Evolutionary conservation across 2,113 vertebrate species (phyloP), one percentile per base, ranked within the genome.

Genomic region (Aptenodytes forsteri): DNA sequence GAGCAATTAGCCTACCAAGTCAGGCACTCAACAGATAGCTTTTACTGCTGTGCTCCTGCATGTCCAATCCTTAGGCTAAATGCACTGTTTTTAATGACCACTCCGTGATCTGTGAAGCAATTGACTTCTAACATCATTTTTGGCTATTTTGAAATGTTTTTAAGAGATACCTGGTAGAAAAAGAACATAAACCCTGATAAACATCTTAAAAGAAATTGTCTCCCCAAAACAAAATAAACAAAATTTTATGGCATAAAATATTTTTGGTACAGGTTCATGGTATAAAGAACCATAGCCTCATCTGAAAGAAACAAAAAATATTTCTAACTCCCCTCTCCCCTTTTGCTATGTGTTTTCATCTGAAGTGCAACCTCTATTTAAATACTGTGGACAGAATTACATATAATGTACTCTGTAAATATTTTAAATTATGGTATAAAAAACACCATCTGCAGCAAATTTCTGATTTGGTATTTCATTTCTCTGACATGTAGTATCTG

Each of bases 1-100:
- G 46, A 89, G 58, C 55, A 93, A 96, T 97, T 90, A 96, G 49
- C 79, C 77, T 26, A 47, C 7, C 27, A 87, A 89, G 54, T 71
- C 79, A 89, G 94, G 83, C n/a, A 91, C 75, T 85, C 94, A 87
- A 90, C 83, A 95, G 77, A 80, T 89, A 66, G 69, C 38, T 84
- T 90, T 92, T 55, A 50, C 82, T 82, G 75, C 61, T 65, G 23
- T 76, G 54, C 46, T 91, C 78, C 61, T 91, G 26, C 36, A 30
- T 30, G 54, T 91, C 76, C 66, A 82, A 22, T 50, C 71, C 92
- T 82, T 23, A 40, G 56, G 40, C 47, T 90, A 92, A 89, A 90
- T 29, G 25, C 62, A 59, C 9, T 89, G 40, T 8, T 93, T 70
- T 61, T 71, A 87, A 89, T 72, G 65, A 88, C n/a, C 1, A 4